phyloP scores from a whole-genome alignment of 1,140 invertebrate species.

The Potamilus streckersoni region DNA sequence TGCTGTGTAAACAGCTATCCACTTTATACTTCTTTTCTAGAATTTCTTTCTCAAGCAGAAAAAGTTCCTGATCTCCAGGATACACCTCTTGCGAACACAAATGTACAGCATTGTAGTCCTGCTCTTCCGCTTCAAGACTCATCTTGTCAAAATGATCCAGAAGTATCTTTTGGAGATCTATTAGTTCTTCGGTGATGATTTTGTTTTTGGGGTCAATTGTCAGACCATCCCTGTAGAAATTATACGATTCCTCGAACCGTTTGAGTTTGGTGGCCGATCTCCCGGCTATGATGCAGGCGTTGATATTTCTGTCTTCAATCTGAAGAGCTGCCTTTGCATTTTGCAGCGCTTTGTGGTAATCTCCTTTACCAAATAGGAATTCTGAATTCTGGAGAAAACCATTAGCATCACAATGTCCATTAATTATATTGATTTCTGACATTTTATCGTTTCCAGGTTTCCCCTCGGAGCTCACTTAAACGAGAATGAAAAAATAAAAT shows the following conservation, averaged over 20 bases:
- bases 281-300: conserved; percentile 32
- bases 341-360: conserved; percentile 18
- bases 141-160: conserved; percentile 40
- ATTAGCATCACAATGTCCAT: background rate
- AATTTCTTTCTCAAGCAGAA: conserved; percentile 54
- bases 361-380: background rate
- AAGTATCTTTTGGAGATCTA: conserved; percentile 41
- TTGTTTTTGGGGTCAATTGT: conserved; percentile 41
- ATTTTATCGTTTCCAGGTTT: too few species aligned
- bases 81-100: conserved; percentile 57
- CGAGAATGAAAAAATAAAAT: too few species aligned
- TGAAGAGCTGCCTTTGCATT: conserved; percentile 34
- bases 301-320: conserved; percentile 23
- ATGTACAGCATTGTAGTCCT: conserved; percentile 52
- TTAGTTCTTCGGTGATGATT: conserved; percentile 40
- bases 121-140: conserved; percentile 27
- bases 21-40: conserved; percentile 54
- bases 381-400: background rate
- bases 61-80: conserved; percentile 56
- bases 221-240: conserved; percentile 41
- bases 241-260: conserved; percentile 38
- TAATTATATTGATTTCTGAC: too few species aligned
- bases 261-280: conserved; percentile 30
- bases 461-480: too few species aligned
- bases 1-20: conserved; percentile 12